A percentile compares a stretch with the other conserved stretches of the same genome.
These are phyloP conservation scores for Drosophila kuntzei DNA, from an alignment of 2,888 invertebrate genomes.

Conservation along the genomic window DNA sequence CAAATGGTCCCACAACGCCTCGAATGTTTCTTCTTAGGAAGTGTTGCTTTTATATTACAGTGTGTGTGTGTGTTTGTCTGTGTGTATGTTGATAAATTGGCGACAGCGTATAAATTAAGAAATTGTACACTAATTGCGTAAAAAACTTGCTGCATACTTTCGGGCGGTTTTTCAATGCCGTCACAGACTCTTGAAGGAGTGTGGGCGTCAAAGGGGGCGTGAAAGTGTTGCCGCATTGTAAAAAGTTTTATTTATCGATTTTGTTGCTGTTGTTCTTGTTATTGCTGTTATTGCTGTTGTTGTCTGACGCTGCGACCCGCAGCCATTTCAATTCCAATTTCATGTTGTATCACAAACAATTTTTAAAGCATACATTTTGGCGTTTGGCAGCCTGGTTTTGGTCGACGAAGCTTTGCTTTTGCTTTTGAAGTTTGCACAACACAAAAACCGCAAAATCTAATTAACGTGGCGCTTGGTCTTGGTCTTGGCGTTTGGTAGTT, in stretches of 20 bases:
- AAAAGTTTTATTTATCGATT: slow-evolving; percentile 76
- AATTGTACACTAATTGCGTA: slow-evolving; percentile 83
- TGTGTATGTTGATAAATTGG: slow-evolving; percentile 80
- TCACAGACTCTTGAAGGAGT: slow-evolving; percentile 20
- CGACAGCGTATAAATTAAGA: slow-evolving; percentile 84
- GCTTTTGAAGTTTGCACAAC: slow-evolving; percentile 79
- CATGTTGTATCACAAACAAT: slow-evolving; percentile 66
- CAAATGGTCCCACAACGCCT: slow-evolving; percentile 28
- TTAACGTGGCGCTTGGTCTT: slow-evolving; percentile 70
- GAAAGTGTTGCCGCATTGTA: slow-evolving; percentile 73
- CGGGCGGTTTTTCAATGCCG: slow-evolving; percentile 68
- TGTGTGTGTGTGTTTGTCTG: slow-evolving; percentile 11
- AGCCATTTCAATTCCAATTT: slow-evolving; percentile 74
- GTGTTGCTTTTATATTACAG: neutral
- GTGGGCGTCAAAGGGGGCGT: slow-evolving; percentile 57
- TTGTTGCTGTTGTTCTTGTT: slow-evolving; percentile 41
- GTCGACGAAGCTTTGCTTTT: slow-evolving; percentile 58
- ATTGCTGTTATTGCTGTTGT: slow-evolving; percentile 53
- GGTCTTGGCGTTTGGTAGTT: slow-evolving; percentile 27
- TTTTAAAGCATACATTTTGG: slow-evolving; percentile 77
- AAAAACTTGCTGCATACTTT: slow-evolving; percentile 79
- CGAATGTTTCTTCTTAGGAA: slow-evolving; percentile 5
- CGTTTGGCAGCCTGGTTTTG: slow-evolving; percentile 62
- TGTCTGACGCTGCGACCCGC: slow-evolving; percentile 43
- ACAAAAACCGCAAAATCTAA: slow-evolving; percentile 81